phyloP scores from a whole-genome alignment of 1,140 invertebrate genomes.

The Hirudo medicinalis region DNA sequence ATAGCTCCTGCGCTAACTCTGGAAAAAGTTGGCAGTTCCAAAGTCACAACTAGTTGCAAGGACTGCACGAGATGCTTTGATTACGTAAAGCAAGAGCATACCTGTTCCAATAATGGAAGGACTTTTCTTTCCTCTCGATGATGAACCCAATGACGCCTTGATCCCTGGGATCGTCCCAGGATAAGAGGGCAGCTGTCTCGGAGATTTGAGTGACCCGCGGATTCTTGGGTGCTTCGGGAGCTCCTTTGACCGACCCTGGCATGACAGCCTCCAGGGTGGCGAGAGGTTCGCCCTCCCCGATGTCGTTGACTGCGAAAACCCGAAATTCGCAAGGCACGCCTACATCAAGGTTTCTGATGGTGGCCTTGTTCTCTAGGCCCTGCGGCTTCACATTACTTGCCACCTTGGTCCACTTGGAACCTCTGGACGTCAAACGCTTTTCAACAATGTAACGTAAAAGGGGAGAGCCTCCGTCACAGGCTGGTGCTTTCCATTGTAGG shows the following conservation, averaged over 20 bases:
- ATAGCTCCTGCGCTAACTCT: slow-evolving; percentile 5
- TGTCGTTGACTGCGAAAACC: slow-evolving; percentile 6
- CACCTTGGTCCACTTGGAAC: slow-evolving; percentile 58
- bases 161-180: slow-evolving; percentile 65
- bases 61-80: background rate
- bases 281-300: slow-evolving; percentile 7
- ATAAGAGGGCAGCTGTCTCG: slow-evolving; percentile 77
- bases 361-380: background rate
- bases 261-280: background rate
- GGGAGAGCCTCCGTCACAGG: slow-evolving; percentile 79
- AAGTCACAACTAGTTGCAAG: background rate
- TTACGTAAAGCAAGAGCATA: background rate
- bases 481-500: slow-evolving; percentile 75
- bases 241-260: slow-evolving; percentile 40
- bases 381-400: slow-evolving; percentile 4
- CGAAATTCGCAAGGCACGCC: background rate
- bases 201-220: slow-evolving; percentile 76
- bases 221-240: slow-evolving; percentile 81
- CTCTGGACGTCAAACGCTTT: slow-evolving; percentile 58
- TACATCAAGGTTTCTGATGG: background rate
- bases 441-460: slow-evolving; percentile 87
- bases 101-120: slow-evolving; percentile 1
- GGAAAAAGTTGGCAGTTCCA: background rate
- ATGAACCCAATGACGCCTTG: slow-evolving; percentile 38
- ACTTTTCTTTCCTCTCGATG: slow-evolving; percentile 7